Percentiles rank a stretch among this genome's conserved stretches.
Conservation (phyloP, 2,113 vertebrate genomes). For the Cairina moschata region DNA sequence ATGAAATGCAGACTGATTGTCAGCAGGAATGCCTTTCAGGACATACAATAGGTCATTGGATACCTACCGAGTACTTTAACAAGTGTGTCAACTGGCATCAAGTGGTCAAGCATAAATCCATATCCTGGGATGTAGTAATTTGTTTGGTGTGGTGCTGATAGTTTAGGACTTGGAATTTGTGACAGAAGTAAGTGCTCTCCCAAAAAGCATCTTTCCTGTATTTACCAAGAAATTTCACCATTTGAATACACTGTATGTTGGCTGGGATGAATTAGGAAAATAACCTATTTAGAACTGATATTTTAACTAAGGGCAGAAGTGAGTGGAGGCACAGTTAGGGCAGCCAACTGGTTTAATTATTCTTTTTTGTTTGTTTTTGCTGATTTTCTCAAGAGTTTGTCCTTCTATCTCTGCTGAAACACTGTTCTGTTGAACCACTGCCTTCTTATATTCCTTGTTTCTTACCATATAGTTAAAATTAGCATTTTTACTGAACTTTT, state of each 20-base stretch:
- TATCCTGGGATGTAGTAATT: slow-evolving; percentile 21
- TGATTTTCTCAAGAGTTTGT: neutral
- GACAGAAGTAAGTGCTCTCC: neutral
- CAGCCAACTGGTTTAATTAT: neutral
- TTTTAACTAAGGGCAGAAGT: neutral
- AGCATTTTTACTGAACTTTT: neutral
- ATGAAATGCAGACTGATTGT: slow-evolving; percentile 27
- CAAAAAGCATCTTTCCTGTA: neutral
- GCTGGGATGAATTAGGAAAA: neutral
- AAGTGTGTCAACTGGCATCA: slow-evolving; percentile 38
- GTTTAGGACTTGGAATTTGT: neutral
- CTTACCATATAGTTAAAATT: neutral
- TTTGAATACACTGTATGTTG: neutral
- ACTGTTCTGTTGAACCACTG: neutral
- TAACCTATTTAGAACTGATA: neutral
- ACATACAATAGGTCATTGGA: slow-evolving; percentile 24
- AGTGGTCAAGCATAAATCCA: slow-evolving; percentile 15
- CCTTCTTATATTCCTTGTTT: neutral
- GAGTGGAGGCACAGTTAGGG: neutral
- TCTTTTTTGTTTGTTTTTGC: neutral
- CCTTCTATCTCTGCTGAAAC: neutral
- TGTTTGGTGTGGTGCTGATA: neutral
- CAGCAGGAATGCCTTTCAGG: slow-evolving; percentile 49
- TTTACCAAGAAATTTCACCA: neutral
- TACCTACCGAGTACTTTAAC: slow-evolving; percentile 34